Base-by-base conservation (phyloP, 1,140 invertebrate genomes). In the Drosophila chauvacae region DNA sequence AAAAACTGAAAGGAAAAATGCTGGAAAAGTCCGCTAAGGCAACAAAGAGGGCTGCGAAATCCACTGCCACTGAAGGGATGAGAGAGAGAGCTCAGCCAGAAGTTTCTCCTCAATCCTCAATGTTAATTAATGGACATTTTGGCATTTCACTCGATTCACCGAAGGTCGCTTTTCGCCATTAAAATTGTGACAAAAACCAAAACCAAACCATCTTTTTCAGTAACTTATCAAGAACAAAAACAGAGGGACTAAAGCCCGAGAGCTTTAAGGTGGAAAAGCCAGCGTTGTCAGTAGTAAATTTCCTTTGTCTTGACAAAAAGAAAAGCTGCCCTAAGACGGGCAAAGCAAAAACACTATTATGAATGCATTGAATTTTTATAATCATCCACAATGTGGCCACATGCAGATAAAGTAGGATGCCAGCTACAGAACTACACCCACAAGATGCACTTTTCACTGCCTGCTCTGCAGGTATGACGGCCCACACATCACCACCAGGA, bases 101-200 rank as follows among this genome's bases (percentile, higher is more conserved):
- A 66, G 58, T 84, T 70, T 68, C 26, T 41, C 63, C 41, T 28
- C 64, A 77, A 63, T 61, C 77, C n/a, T n/a, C 82, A 73, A 78
- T 85, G 81, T 81, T 85, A 85, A 85, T 85, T 85, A 85, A 85
- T 86, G 78, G 65, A 69, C 63, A 78, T 78, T 78, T 65, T 76
- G 60, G 41, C 71, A 41, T 60, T 57, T 69, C 23, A 66, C 61
- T 65, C 59, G 60, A 74, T 53, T 73, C 76, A 48, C 33, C 59
- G 20, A 62, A 77, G 58, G 37, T 58, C 56, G 61, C 26, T 7
- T 28, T 47, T 60, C 55, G 63, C 18, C 55, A 18, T 44, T 28
- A 18, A 45, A 45, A 65, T 35, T 33, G 39, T 44, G 20, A 41
- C 26, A 10, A 39, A 51, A 51, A 26, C 4, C 11, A 1, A 28